A percentile compares a stretch with the other conserved stretches of the same genome.
Conservation (phyloP, 1,140 invertebrate species). For the Polyergus mexicanus region DNA sequence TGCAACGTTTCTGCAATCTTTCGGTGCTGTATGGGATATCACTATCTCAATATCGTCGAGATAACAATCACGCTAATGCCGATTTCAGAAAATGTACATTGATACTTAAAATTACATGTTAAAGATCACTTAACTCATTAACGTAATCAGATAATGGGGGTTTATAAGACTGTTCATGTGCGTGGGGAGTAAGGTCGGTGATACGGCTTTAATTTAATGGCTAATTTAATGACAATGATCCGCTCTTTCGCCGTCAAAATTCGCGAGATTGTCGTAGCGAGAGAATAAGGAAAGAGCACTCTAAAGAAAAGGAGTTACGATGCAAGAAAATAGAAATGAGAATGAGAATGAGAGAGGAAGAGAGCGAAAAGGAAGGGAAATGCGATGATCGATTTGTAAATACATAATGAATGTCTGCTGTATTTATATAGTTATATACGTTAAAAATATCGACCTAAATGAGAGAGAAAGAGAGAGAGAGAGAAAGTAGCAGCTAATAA, state of each 20-base stretch:
- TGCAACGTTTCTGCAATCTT: no score
- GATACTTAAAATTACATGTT: no score
- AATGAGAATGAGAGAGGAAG: slow-evolving; percentile 55
- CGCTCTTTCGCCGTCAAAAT: slow-evolving; percentile 52
- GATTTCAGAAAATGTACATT: not conserved
- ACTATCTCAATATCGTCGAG: not conserved
- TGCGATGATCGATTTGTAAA: slow-evolving; percentile 79
- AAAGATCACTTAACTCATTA: not conserved
- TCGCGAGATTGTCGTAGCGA: not conserved
- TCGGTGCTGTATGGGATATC: no score
- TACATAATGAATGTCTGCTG: slow-evolving; percentile 83
- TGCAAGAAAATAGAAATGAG: slow-evolving; percentile 31
- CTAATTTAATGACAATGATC: slow-evolving; percentile 39
- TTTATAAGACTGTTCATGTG: slow-evolving; percentile 41
- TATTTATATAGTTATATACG: slow-evolving; percentile 82
- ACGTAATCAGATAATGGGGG: not conserved
- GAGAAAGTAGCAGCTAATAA: slow-evolving; percentile 61
- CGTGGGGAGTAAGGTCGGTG: not conserved
- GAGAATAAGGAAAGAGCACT: slow-evolving; percentile 8
- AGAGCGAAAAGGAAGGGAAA: slow-evolving; percentile 43
- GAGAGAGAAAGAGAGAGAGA: no score
- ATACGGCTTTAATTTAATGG: slow-evolving; percentile 37
- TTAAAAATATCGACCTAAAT: slow-evolving; percentile 71
- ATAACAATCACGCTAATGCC: not conserved
- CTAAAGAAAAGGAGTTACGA: slow-evolving; percentile 28